Evolutionary conservation across 1,140 invertebrate genomes (phyloP), one percentile per base, ranked within the genome.

Genomic region (Leptinotarsa lineolata): DNA sequence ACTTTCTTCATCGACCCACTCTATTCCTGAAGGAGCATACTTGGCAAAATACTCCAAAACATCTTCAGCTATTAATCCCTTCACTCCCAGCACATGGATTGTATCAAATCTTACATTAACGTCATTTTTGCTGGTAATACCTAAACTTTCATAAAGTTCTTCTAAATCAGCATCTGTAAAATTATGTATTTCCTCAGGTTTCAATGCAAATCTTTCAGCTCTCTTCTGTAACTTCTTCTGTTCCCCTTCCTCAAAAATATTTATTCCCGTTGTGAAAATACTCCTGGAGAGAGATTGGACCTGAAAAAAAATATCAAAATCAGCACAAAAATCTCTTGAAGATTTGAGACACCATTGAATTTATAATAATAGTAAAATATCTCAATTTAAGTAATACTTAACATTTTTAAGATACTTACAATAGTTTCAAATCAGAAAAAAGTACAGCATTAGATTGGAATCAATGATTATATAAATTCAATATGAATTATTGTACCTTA

Each of bases 1-100:
- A 72, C 92, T 92, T 69, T 87, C 84, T 83, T 94, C 90, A 87
- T 93, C 92, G 70, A 95, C 90, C 92, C 93, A 94, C 85, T 95
- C 93, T 58, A 95, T 87, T 2, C 89, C 88, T 5, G 89, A 85
- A 48, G 93, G 92, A 70, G 88, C 88, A 86, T 91, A 93, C 75
- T 91, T 88, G 82, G 89, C 86, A 80, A 95, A 92, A 84, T 94
- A 95, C 76, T 89, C 88, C 81, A 95, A 92, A 30, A 95, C 88
- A 84, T 95, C 92, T 83, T 91, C 88, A 39, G 91, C 93, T 75
- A 86, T 91, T 86, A 95, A 90, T 16, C 93, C 88, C 78, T 93
- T 87, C 2, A 91, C 90, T 39, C 93, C 93, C 81, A 89, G 85
- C 77, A 95, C 87, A 83, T 94, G 92, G 59, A 95, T 83, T 20